phyloP scores from a whole-genome alignment of 2,113 vertebrate genomes.

The Onychostruthus taczanowskii region DNA sequence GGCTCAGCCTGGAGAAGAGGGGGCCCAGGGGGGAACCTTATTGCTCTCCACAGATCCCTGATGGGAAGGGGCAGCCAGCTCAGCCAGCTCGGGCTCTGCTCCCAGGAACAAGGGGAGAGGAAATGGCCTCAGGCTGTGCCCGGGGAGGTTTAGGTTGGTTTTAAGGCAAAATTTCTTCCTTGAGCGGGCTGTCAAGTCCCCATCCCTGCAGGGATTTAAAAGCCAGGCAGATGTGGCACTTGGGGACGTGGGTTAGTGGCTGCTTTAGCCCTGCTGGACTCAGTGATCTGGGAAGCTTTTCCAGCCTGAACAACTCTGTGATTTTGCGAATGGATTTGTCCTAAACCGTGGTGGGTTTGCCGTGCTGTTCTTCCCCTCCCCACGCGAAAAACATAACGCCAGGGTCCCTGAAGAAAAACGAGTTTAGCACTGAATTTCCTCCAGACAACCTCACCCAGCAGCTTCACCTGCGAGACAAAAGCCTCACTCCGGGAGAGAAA shows the following conservation, averaged over 20 bases:
- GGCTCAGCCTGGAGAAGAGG: background rate
- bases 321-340: background rate
- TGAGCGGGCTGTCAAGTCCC: background rate
- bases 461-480: no score
- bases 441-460: accelerated
- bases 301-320: background rate
- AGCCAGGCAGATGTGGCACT: accelerated
- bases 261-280: background rate
- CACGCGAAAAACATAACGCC: accelerated
- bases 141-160: background rate
- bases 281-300: background rate
- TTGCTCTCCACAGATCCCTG: background rate
- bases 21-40: background rate
- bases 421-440: background rate
- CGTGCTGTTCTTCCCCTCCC: background rate
- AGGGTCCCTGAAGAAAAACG: accelerated
- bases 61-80: background rate
- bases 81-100: background rate
- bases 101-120: background rate
- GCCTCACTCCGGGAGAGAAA: accelerated
- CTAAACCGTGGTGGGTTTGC: accelerated
- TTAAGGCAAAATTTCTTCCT: background rate
- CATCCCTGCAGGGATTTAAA: background rate
- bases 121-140: background rate
- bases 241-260: accelerated